Conservation (phyloP, 1,140 invertebrate genomes). For the Calosoma granatense region DNA sequence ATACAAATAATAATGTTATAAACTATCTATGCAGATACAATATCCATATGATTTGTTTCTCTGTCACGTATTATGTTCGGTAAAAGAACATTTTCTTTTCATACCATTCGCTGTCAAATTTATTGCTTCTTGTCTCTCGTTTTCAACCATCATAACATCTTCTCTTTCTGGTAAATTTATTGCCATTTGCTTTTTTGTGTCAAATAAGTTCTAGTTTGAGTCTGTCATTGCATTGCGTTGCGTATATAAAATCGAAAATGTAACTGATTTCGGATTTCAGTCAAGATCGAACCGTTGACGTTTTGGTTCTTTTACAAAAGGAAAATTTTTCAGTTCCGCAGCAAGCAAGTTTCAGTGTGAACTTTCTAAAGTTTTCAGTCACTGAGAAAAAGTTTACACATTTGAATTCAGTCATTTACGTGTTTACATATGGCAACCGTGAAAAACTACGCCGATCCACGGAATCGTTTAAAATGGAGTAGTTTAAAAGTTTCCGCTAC, state of each 20-base stretch:
- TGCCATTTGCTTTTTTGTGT: neutral
- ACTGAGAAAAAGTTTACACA: neutral
- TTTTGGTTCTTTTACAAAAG: neutral
- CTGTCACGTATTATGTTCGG: neutral
- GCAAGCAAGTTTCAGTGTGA: neutral
- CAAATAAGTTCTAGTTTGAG: neutral
- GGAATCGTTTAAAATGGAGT: neutral
- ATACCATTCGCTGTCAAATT: neutral
- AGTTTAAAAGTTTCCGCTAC: neutral
- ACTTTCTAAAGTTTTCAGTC: neutral
- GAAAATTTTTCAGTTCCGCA: neutral
- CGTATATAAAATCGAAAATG: too few species aligned
- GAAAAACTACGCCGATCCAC: neutral
- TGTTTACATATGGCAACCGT: neutral
- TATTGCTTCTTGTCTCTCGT: neutral
- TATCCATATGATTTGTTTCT: too few species aligned
- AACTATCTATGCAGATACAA: too few species aligned
- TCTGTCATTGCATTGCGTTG: neutral
- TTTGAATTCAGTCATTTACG: neutral
- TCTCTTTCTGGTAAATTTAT: neutral
- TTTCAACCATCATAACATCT: neutral
- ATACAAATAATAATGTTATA: too few species aligned
- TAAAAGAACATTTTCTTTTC: neutral
- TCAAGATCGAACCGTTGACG: too few species aligned
- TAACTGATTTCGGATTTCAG: too few species aligned